Conservation (phyloP, 1,140 invertebrate genomes). For the Ruditapes philippinarum region DNA sequence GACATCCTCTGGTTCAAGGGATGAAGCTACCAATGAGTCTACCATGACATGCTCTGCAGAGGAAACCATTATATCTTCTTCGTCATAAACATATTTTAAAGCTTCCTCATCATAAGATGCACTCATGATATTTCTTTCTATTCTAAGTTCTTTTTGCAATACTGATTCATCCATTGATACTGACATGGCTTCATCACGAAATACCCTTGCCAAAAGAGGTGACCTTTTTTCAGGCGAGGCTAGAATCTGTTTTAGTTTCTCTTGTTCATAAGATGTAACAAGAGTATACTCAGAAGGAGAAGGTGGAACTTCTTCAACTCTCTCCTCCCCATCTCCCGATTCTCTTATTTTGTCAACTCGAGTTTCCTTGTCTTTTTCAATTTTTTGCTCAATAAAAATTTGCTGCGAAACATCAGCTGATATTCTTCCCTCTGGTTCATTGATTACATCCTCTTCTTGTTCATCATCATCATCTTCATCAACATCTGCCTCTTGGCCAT, state of each 20-base stretch:
- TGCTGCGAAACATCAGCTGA: constrained; percentile 81
- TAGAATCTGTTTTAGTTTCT: constrained; percentile 77
- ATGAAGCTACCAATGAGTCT: constrained; percentile 57
- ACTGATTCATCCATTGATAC: constrained; percentile 63
- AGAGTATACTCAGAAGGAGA: constrained; percentile 85
- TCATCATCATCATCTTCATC: constrained; percentile 50
- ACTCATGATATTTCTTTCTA: constrained; percentile 55
- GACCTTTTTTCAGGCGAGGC: constrained; percentile 64
- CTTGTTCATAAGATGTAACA: constrained; percentile 83
- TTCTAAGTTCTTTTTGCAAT: constrained; percentile 29
- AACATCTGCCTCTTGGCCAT: constrained; percentile 31
- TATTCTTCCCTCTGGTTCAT: constrained; percentile 78
- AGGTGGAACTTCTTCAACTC: constrained; percentile 79
- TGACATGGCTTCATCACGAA: constrained; percentile 48
- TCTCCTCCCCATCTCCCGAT: constrained; percentile 58
- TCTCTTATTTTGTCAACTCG: constrained; percentile 48
- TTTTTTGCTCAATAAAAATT: constrained; percentile 83
- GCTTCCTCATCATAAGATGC: constrained; percentile 70
- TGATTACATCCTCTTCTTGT: constrained; percentile 58
- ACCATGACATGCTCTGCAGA: constrained; percentile 56
- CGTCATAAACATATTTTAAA: constrained; percentile 63
- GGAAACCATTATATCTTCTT: constrained; percentile 64
- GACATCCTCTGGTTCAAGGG: constrained; percentile 50
- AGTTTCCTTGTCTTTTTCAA: constrained; percentile 65
- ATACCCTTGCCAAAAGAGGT: constrained; percentile 30